phyloP scores from a whole-genome alignment of 2,888 invertebrate species.

The Aspidiotus rigidus region DNA sequence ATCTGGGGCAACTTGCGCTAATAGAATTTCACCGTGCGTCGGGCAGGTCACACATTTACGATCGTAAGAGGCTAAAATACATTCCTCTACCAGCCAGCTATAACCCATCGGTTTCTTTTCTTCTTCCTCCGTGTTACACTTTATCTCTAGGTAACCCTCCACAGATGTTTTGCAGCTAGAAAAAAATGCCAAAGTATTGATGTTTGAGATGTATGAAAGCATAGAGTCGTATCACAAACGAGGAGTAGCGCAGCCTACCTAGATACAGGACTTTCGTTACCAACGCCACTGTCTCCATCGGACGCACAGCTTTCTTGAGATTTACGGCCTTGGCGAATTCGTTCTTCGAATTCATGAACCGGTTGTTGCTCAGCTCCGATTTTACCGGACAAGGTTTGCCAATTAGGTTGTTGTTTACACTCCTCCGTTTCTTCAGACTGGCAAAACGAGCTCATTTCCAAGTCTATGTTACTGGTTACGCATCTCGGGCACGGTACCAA shows the following conservation, averaged over 20 bases:
- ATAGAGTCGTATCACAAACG: too few relatives aligned
- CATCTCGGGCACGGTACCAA: conserved; percentile 88
- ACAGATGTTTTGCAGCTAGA: conserved; percentile 65
- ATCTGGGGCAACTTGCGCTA: conserved; percentile 83
- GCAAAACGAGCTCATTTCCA: conserved; percentile 38
- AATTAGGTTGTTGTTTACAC: background rate
- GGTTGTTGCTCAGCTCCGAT: background rate
- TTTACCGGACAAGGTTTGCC: background rate
- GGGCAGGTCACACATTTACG: conserved; percentile 59
- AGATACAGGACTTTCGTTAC: conserved; percentile 66
- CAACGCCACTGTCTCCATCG: conserved; percentile 80
- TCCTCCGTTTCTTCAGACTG: background rate
- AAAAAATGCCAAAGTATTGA: conserved; percentile 10
- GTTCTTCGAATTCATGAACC: conserved; percentile 34
- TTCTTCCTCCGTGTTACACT: conserved; percentile 44
- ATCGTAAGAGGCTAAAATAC: conserved; percentile 70
- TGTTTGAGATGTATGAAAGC: too few relatives aligned
- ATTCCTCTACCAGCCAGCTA: conserved; percentile 91
- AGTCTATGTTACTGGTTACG: conserved; percentile 48
- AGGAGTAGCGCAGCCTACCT: conserved; percentile 43
- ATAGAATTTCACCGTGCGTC: conserved; percentile 62
- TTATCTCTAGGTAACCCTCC: conserved; percentile 57
- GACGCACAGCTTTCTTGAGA: conserved; percentile 65
- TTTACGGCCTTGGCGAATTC: conserved; percentile 39
- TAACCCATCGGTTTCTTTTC: conserved; percentile 46